Evolutionary conservation across 92 coral and sea anemone genomes (phyloP).

Genomic region (Epizoanthus scotinus): DNA sequence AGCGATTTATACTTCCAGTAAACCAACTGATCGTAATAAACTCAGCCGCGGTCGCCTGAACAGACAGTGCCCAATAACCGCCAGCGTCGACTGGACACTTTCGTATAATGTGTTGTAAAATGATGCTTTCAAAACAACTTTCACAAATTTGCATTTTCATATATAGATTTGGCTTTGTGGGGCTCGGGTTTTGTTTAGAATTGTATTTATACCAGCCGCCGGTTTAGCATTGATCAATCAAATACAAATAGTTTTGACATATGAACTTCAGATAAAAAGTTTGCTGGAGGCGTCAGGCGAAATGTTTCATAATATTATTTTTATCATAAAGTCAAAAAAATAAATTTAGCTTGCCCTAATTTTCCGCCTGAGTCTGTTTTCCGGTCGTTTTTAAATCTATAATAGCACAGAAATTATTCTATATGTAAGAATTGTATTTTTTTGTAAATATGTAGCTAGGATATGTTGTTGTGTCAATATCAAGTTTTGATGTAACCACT

Average conservation of each 20-base stretch:
- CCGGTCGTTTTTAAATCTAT: not conserved
- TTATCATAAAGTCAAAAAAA: not conserved
- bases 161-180: not conserved
- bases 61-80: constrained; percentile 4
- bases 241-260: not conserved
- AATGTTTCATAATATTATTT: not conserved
- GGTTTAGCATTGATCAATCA: constrained; percentile 10
- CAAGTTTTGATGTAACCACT: too few species aligned
- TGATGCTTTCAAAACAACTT: constrained; percentile 7
- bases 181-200: not conserved
- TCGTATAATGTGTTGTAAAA: constrained; percentile 16
- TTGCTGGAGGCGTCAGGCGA: constrained; percentile 11
- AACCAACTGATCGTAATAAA: too few species aligned
- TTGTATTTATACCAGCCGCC: not conserved
- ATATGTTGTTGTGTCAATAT: not conserved
- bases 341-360: not conserved
- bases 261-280: constrained; percentile 6
- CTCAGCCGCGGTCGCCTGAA: not conserved
- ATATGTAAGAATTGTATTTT: not conserved
- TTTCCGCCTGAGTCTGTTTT: not conserved
- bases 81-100: not conserved
- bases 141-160: constrained; percentile 27
- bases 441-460: not conserved
- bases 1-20: too few species aligned
- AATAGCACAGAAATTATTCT: not conserved